Conservation (phyloP, 2,888 invertebrate genomes). For the Stenichneumon culpator region DNA sequence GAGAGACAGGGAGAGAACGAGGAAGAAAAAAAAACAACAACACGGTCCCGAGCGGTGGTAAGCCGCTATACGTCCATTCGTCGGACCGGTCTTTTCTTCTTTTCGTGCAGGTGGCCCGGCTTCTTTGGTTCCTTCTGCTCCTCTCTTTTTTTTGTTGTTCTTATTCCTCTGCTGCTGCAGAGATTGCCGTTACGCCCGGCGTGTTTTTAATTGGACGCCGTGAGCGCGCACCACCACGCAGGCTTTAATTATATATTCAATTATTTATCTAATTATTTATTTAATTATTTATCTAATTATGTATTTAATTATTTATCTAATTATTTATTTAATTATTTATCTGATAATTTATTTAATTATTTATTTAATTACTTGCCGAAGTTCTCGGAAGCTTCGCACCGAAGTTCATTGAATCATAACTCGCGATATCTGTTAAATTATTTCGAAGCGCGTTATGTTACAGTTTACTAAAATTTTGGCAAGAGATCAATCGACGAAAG, state of each 20-base stretch:
- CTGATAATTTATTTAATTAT: no score
- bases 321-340: no score
- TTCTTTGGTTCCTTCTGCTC: conserved; percentile 21
- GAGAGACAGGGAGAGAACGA: background rate
- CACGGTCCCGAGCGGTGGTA: conserved; percentile 11
- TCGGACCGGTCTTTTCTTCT: conserved; percentile 57
- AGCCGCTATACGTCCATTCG: conserved; percentile 30
- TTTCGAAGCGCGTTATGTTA: background rate
- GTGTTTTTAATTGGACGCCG: conserved; percentile 47
- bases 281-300: background rate
- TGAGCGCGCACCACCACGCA: background rate
- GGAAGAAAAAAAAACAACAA: conserved; percentile 3
- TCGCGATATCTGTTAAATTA: background rate
- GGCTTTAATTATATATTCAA: background rate
- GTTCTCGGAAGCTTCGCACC: background rate
- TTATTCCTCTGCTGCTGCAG: background rate
- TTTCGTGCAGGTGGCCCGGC: conserved; percentile 53
- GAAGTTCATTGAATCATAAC: background rate
- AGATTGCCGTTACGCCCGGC: conserved; percentile 29
- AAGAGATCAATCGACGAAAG: conserved; percentile 31
- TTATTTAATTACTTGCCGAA: no score
- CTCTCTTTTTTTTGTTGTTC: background rate
- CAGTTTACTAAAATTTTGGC: conserved; percentile 20
- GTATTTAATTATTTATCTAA: no score
- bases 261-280: background rate